Evolutionary conservation across 2,888 invertebrate genomes (phyloP).

Genomic region (Plagodis pulveraria): DNA sequence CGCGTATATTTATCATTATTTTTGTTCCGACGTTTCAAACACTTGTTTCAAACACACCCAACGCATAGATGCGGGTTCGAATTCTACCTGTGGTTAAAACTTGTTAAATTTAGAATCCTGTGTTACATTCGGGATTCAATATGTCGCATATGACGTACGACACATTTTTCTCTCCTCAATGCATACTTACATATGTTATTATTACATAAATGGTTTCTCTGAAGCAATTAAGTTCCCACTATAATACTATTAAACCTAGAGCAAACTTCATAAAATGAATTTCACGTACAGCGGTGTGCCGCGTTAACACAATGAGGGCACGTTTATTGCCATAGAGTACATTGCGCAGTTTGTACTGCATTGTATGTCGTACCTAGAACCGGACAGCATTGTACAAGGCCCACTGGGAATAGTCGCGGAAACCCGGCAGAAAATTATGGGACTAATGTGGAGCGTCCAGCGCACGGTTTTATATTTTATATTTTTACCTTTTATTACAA

Average conservation of each 20-base stretch:
- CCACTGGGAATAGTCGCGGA: not conserved
- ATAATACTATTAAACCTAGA: not conserved
- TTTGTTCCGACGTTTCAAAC: no score
- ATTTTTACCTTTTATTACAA: not conserved
- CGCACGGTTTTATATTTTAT: conserved; percentile 2
- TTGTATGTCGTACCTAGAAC: not conserved
- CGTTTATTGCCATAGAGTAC: conserved; percentile 13
- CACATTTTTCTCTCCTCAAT: no score
- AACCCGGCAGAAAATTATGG: not conserved
- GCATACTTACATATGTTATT: no score
- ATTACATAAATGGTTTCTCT: no score
- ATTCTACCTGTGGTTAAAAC: no score
- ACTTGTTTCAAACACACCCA: no score
- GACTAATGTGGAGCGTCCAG: not conserved
- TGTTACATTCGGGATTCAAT: no score
- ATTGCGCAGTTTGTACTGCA: conserved; percentile 10
- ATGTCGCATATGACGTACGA: no score
- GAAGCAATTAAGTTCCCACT: no score
- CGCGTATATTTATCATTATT: no score
- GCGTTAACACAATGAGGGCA: conserved; percentile 11
- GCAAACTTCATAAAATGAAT: conserved; percentile 22
- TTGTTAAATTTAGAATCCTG: no score
- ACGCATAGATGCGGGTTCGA: no score
- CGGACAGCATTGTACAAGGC: conserved; percentile 9
- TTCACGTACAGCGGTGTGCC: conserved; percentile 9